Evolutionary conservation across 2,797 vertebrate genomes (phyloP).

Genomic region (Cyclura pinguis): DNA sequence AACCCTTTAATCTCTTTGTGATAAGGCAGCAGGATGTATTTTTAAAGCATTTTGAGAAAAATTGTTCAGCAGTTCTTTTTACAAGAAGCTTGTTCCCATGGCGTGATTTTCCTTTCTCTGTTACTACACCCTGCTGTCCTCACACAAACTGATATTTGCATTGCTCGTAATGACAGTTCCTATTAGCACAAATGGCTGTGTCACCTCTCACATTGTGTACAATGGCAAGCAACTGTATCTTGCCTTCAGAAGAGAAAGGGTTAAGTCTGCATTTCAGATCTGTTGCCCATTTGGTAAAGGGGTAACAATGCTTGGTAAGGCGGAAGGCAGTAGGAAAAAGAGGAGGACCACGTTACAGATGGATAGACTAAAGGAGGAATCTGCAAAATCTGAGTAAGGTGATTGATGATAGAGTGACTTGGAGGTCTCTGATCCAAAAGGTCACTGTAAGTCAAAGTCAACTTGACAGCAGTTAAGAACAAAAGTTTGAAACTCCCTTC

Average conservation of each 20-base stretch:
- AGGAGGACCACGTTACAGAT: no score
- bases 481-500: background rate
- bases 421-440: no score
- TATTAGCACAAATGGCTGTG: background rate
- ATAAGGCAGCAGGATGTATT: background rate
- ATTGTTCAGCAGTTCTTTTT: background rate
- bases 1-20: background rate
- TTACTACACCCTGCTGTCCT: background rate
- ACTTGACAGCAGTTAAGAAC: no score
- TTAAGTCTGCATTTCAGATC: background rate
- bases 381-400: no score
- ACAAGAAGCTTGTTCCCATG: background rate
- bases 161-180: background rate
- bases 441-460: no score
- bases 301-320: background rate
- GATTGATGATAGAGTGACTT: no score
- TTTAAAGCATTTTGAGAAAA: background rate
- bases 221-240: background rate
- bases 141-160: background rate
- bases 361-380: no score
- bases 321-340: no score
- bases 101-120: background rate
- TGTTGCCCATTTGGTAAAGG: background rate
- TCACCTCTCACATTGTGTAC: background rate
- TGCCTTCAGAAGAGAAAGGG: background rate